phyloP scores from a whole-genome alignment of 2,797 vertebrate species.

The Manis crassicaudata region DNA sequence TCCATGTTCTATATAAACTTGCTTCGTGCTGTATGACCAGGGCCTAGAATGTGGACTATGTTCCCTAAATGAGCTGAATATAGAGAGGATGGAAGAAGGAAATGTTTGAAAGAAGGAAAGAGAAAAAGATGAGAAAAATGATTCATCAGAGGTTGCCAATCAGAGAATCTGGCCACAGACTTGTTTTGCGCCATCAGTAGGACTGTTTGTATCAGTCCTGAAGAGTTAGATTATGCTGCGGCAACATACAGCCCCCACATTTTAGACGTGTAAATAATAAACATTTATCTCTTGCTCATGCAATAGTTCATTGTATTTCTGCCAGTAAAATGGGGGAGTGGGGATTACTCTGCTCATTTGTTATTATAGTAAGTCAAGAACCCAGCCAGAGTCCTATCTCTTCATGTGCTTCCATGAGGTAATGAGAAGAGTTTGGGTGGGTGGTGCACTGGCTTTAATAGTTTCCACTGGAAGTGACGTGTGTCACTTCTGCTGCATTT shows the following conservation, averaged over 20 bases:
- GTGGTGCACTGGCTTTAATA: not conserved
- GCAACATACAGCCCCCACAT: not conserved
- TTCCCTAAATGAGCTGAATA: not conserved
- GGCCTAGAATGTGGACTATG: not conserved
- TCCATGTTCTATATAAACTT: not conserved
- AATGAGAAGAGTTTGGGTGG: not conserved
- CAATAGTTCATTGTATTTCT: not conserved
- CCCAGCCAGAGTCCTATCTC: not conserved
- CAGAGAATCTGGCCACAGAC: not conserved
- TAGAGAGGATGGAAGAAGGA: not conserved
- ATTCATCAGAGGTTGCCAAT: no score
- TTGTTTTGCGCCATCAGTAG: not conserved
- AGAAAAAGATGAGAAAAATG: not conserved
- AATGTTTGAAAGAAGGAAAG: not conserved
- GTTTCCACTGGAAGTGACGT: not conserved
- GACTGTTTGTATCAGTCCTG: not conserved
- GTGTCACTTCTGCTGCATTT: not conserved
- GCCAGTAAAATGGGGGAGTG: not conserved
- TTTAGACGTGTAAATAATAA: not conserved
- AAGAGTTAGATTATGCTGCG: not conserved
- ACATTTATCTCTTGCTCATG: not conserved
- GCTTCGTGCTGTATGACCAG: not conserved
- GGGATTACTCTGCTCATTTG: not conserved
- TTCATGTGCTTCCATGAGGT: not conserved
- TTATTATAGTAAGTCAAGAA: not conserved